Conservation (phyloP, 2,888 invertebrate species). For the Cosmia pyralina region DNA sequence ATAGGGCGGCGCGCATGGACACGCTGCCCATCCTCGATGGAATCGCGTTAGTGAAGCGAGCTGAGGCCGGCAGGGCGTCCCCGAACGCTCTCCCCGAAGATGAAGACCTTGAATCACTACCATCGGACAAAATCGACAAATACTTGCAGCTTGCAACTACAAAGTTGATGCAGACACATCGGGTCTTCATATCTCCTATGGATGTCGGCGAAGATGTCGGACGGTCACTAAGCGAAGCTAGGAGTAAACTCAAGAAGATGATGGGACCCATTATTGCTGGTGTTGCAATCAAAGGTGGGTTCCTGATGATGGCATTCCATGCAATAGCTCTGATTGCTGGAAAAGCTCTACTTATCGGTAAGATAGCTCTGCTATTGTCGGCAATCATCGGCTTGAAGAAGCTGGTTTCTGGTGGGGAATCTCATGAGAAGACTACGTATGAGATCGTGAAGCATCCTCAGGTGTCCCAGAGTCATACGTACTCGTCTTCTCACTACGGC, state of each 20-base stretch:
- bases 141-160: slow-evolving; percentile 89
- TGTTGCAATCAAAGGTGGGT: slow-evolving; percentile 93
- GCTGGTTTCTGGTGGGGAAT: slow-evolving; percentile 92
- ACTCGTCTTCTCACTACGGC: slow-evolving; percentile 92
- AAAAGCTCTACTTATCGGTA: slow-evolving; percentile 95
- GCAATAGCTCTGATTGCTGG: slow-evolving; percentile 94
- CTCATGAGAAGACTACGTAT: slow-evolving; percentile 94
- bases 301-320: slow-evolving; percentile 93
- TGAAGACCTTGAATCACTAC: slow-evolving; percentile 91
- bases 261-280: slow-evolving; percentile 92
- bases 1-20: slow-evolving; percentile 91
- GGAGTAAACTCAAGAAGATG: slow-evolving; percentile 91
- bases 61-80: slow-evolving; percentile 85
- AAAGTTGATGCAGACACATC: slow-evolving; percentile 91
- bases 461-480: slow-evolving; percentile 94
- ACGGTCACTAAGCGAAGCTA: slow-evolving; percentile 88
- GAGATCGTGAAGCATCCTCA: slow-evolving; percentile 97
- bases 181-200: slow-evolving; percentile 88
- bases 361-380: slow-evolving; percentile 94
- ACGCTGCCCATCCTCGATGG: slow-evolving; percentile 91
- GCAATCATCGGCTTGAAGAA: slow-evolving; percentile 95
- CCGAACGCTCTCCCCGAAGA: slow-evolving; percentile 89
- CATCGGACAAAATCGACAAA: slow-evolving; percentile 91
- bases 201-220: slow-evolving; percentile 84
- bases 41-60: slow-evolving; percentile 89